Evolutionary conservation across 2,888 invertebrate genomes (phyloP).

Genomic region (Ectemnius cavifrons): DNA sequence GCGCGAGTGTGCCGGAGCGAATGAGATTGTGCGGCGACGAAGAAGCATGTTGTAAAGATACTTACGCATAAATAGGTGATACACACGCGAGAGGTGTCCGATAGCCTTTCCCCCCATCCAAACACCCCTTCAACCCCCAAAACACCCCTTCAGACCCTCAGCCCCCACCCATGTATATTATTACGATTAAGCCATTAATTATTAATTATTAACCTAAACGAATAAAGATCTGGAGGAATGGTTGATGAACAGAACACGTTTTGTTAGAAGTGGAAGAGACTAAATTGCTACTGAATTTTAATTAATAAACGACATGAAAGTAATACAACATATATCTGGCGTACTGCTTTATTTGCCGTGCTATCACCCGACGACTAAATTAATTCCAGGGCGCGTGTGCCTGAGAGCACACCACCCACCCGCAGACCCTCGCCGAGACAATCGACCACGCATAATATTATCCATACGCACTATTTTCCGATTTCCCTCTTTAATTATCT

Average conservation of each 20-base stretch:
- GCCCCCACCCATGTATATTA: slow-evolving; percentile 72
- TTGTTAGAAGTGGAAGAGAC: slow-evolving; percentile 77
- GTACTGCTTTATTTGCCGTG: slow-evolving; percentile 54
- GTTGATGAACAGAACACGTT: slow-evolving; percentile 68
- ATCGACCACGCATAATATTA: too few relatives aligned
- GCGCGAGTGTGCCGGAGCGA: slow-evolving; percentile 4
- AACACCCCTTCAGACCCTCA: slow-evolving; percentile 16
- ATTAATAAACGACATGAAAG: slow-evolving; percentile 78
- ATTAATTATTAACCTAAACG: slow-evolving; percentile 74
- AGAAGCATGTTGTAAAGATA: slow-evolving; percentile 43
- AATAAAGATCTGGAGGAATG: slow-evolving; percentile 71
- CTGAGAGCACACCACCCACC: too few relatives aligned
- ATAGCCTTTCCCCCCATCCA: too few relatives aligned
- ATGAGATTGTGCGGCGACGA: slow-evolving; percentile 16
- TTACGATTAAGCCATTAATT: slow-evolving; percentile 72
- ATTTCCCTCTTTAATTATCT: too few relatives aligned
- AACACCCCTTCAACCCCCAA: slow-evolving; percentile 23
- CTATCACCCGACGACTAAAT: slow-evolving; percentile 6
- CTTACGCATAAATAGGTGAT: slow-evolving; percentile 13
- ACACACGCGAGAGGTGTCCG: slow-evolving; percentile 15
- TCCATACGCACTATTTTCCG: too few relatives aligned
- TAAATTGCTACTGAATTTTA: slow-evolving; percentile 78
- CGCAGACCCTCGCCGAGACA: too few relatives aligned
- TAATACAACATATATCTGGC: slow-evolving; percentile 70
- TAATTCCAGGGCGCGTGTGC: too few relatives aligned